Evolutionary conservation across 2,113 vertebrate species (phyloP).

Genomic region (Channa argus): DNA sequence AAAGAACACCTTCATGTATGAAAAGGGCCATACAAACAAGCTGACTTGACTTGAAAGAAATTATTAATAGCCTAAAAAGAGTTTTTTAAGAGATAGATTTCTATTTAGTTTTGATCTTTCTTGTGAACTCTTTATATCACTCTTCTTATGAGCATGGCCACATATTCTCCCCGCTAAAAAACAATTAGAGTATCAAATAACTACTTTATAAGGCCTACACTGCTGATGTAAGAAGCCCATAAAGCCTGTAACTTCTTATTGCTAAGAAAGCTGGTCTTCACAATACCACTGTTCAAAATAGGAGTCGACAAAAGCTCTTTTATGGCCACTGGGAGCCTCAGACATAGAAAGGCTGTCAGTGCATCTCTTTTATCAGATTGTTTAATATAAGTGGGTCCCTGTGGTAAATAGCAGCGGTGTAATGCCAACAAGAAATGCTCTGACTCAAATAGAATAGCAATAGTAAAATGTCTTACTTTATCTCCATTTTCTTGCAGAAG

Average conservation of each 20-base stretch:
- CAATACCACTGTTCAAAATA: conserved; percentile 37
- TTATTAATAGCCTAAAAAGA: conserved; percentile 8
- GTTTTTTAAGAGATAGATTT: conserved; percentile 4
- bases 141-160: conserved; percentile 1
- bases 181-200: conserved; percentile 14
- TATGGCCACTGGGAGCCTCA: conserved; percentile 33
- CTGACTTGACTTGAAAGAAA: too few relatives aligned
- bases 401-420: conserved; percentile 46
- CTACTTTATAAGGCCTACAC: conserved; percentile 17
- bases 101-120: conserved; percentile 26
- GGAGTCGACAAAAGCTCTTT: conserved; percentile 60
- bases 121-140: conserved; percentile 6
- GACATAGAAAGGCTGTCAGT: conserved; percentile 54
- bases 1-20: too few relatives aligned
- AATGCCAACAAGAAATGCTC: conserved; percentile 52
- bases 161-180: conserved; percentile 18
- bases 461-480: conserved; percentile 66
- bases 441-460: conserved; percentile 44
- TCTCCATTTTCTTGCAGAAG: conserved; percentile 48
- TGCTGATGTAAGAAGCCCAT: conserved; percentile 50
- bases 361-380: conserved; percentile 63
- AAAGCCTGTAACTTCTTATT: conserved; percentile 35
- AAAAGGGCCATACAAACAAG: too few relatives aligned
- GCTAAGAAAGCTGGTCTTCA: conserved; percentile 36
- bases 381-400: conserved; percentile 59